Base-by-base conservation (phyloP, 2,797 vertebrate genomes). In the Coluber constrictor region DNA sequence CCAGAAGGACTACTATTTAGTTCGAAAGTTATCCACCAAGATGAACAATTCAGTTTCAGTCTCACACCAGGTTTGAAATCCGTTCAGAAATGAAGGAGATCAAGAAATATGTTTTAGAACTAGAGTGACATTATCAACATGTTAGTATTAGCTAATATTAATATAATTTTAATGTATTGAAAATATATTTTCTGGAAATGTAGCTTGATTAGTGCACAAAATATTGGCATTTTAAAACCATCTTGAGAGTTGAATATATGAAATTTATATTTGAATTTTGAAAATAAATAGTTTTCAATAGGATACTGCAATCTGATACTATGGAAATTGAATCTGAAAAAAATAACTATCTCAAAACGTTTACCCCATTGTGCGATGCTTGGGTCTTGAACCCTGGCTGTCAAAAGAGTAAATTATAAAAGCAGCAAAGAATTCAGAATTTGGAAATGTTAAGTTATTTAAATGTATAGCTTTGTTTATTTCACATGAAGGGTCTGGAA, bases 401-500 rank as follows among this genome's bases (percentile, higher is more conserved):
- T 74, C 18, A 57, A 32, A 43, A 4, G 57, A 27, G 8, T 47
- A 4, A 32, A 90, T 18, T 51, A 18, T 47, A 87, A 56, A 32
- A 7, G 43, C 43, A 7, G 70, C 20, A 74, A 74, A 18, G 9
- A 47, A 18, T 27, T 90, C 43, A 79, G 61, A 83, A 89, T 25
- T 27, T 89, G 55, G 16, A 57, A 63, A 32, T 43, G 4, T 5
- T 74, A 74, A 15, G 0, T 60, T 70, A 29, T 15, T 74, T 63
- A 88, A 27, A 23, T 86, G 18, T 43, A 43, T 10, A 83, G 56
- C 27, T 23, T 63, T 51, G 29, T 90, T 87, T 96, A 96, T 95
- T 96, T 95, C 93, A 96, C 93, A 88, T 89, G 93, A 95, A 98
- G 89, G 18, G 87, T 93, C 94, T 96, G 96, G 15, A 97, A 97